These are phyloP conservation scores for Bombycilla garrulus DNA, from an alignment of 2,113 vertebrate genomes.

Conservation along the genomic window DNA sequence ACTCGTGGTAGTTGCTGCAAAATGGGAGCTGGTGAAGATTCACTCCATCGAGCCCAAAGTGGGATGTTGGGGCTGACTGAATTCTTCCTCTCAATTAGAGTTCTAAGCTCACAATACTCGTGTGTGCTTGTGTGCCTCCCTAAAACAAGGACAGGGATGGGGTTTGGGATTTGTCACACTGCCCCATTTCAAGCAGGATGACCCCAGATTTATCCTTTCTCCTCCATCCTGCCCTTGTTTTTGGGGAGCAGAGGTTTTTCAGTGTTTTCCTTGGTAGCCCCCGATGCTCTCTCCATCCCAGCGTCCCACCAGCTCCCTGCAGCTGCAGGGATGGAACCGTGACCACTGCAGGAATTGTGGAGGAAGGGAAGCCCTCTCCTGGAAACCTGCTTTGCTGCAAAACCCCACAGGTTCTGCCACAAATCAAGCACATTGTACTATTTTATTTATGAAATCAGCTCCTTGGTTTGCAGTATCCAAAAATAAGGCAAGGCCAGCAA, in stretches of 20 bases:
- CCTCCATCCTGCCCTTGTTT: not conserved
- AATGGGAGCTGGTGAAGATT: not conserved
- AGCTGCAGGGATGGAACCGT: not conserved
- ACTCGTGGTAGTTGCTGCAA: rapidly evolving
- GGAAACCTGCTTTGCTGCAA: not conserved
- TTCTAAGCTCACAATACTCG: not conserved
- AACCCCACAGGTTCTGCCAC: not conserved
- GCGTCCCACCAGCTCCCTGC: not conserved
- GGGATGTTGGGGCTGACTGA: not conserved
- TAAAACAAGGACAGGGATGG: rapidly evolving
- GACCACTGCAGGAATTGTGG: rapidly evolving
- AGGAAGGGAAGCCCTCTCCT: not conserved
- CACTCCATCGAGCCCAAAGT: rapidly evolving
- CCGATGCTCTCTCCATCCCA: rapidly evolving
- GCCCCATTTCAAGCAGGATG: not conserved
- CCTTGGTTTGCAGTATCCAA: not conserved
- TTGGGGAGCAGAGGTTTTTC: not conserved
- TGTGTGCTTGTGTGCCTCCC: rapidly evolving
- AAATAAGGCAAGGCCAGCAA: not conserved
- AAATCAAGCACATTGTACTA: not conserved
- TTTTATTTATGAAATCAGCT: not conserved
- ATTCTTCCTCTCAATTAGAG: not conserved
- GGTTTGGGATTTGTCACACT: not conserved
- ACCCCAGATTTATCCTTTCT: not conserved
- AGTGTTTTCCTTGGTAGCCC: not conserved